Base-by-base conservation (phyloP, 2,797 vertebrate genomes). In the Nothura maculosa region DNA sequence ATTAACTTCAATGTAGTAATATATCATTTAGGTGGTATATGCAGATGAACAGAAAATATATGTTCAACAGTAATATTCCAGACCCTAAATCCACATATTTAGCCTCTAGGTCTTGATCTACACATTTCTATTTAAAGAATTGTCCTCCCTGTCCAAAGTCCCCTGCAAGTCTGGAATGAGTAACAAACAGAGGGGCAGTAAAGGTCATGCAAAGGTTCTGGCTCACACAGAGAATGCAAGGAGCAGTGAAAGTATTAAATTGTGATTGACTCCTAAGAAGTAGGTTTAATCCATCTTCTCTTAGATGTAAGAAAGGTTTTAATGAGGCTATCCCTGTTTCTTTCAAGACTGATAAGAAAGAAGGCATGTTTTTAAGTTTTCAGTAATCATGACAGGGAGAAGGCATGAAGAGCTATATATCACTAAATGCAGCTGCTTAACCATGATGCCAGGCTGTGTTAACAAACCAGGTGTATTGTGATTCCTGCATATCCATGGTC, bases 331-430 rank as follows among this genome's bases (percentile, higher is more conserved):
- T 40, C 12, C 58, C 30, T 64, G 25, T 5, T 11, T 69, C 11
- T 67, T 42, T 9, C 38, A 50, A 63, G 77, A 32, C 3, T 67
- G 76, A 25, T 13, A 61, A 19, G 24, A 38, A 64, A 54, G 20
- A 82, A 62, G 6, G 13, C 30, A 10, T 20, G 7, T 4, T 60
- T 85, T 80, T n/a, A 9, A 70, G 20, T 70, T 78, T 63, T 16
- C 25, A 77, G 6, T 5, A 83, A 2, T 12, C 32, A 20, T 0
- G 2, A 30, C 2, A 48, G 16, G 5, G 20, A 45, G 6, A 13
- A 73, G 73, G 81, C 68, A 40, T 40, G 48, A n/a, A 11, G 11
- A 52, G 28, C 20, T n/a, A 32, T 61, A 64, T 86, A 12, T 52
- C 38, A 30, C 6, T 43, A 34, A 80, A 43, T 32, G 27, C 18